These are phyloP conservation scores for Polymixis lichenea DNA, from an alignment of 2,888 invertebrate genomes.

Conservation along the genomic window DNA sequence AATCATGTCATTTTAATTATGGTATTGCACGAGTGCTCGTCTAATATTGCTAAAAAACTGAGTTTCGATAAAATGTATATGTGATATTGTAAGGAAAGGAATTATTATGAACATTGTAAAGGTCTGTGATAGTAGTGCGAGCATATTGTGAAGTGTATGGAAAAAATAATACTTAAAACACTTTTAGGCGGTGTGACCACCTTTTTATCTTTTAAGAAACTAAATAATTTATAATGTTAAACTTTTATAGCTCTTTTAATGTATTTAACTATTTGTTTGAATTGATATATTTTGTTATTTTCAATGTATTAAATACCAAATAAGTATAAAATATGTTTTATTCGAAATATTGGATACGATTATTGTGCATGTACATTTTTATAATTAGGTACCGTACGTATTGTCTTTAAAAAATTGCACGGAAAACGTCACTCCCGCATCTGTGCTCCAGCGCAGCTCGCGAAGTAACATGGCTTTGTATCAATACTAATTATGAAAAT, in stretches of 20 bases:
- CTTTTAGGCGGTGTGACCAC: constrained; percentile 50
- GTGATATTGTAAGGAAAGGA: constrained; percentile 29
- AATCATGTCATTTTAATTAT: background rate
- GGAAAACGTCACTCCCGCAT: no score
- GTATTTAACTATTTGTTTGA: constrained; percentile 20
- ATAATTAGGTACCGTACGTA: no score
- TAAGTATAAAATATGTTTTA: constrained; percentile 13
- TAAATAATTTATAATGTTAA: constrained; percentile 10
- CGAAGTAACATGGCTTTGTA: no score
- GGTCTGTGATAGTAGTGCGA: constrained; percentile 61
- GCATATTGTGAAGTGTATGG: constrained; percentile 25
- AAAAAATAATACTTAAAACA: constrained; percentile 3
- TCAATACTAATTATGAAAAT: no score
- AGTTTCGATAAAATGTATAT: constrained; percentile 22
- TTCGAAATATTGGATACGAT: background rate
- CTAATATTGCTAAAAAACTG: constrained; percentile 41
- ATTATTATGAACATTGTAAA: constrained; percentile 41
- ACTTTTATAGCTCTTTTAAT: constrained; percentile 27
- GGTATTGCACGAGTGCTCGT: constrained; percentile 38
- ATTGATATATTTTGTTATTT: constrained; percentile 43
- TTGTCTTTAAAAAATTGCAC: no score
- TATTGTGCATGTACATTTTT: background rate
- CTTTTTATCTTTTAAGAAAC: constrained; percentile 28
- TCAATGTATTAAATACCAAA: constrained; percentile 44
- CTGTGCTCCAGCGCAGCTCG: no score